These are phyloP conservation scores for Anthrax anthrax DNA, from an alignment of 2,888 invertebrate species.

Conservation along the genomic window DNA sequence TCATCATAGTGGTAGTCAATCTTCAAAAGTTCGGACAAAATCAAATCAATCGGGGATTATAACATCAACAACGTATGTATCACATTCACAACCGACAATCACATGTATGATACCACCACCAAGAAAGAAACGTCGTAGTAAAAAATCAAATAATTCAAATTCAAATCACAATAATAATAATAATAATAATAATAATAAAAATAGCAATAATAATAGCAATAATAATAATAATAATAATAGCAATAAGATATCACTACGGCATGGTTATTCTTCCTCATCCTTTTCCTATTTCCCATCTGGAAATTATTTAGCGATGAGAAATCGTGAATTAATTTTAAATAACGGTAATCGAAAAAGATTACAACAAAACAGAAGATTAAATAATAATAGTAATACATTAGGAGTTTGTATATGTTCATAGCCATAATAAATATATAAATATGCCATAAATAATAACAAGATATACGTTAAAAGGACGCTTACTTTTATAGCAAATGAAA, in stretches of 20 bases:
- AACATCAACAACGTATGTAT: constrained; percentile 31
- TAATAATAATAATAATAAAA: neutral
- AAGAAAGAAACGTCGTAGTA: constrained; percentile 24
- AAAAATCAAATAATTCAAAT: neutral
- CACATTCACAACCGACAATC: constrained; percentile 19
- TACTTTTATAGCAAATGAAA: too few species aligned
- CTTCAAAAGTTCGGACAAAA: constrained; percentile 6
- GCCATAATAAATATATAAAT: neutral
- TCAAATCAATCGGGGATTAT: constrained; percentile 1
- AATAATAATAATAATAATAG: neutral
- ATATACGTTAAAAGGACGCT: too few species aligned
- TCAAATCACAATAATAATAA: neutral
- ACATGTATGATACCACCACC: constrained; percentile 25
- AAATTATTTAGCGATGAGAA: constrained; percentile 8
- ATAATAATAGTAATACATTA: constrained; percentile 21
- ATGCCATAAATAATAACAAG: too few species aligned
- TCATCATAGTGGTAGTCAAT: constrained; percentile 4
- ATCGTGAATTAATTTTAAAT: constrained; percentile 3
- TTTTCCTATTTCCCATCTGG: constrained; percentile 10
- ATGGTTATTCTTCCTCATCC: constrained; percentile 10
- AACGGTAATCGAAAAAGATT: constrained; percentile 7
- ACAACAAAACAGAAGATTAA: constrained; percentile 22
- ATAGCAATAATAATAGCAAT: neutral
- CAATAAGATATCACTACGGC: constrained; percentile 1
- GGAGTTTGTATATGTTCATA: constrained; percentile 35